Evolutionary conservation across 1,140 invertebrate species (phyloP), one percentile per base, ranked within the genome.

Genomic region (Bombus vancouverensis): DNA sequence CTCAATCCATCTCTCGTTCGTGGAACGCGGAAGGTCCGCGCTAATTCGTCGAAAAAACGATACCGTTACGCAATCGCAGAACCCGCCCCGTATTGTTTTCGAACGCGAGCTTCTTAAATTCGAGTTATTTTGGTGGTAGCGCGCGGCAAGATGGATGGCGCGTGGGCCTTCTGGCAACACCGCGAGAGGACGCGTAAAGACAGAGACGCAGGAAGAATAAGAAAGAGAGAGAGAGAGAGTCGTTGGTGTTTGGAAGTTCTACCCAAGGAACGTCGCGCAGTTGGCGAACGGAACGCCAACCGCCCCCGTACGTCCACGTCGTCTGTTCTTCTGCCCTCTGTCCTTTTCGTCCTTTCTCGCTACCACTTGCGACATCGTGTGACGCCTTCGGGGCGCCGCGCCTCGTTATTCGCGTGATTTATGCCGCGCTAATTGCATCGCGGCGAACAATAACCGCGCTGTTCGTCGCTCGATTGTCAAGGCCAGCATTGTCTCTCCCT

Each of bases 371-470:
- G 92, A 87, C 91, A 89, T 77, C 91, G 89, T 86, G 92, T 91
- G 94, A 95, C 94, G 94, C 93, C 94, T 95, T 93, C 92, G 85
- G 94, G 94, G 94, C 94, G 94, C 94, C 94, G 90, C 87, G 93
- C 94, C 95, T 95, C 93, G 95, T 95, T 95, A 95, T 94, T 91
- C 93, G 65, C 57, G 87, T 90, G 92, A 95, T 95, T 93, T 95
- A 95, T 94, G 92, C 93, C 91, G 90, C 93, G 92, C 94, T 95
- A 95, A 95, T 95, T 95, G 94, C 93, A 93, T 91, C 90, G 91
- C 91, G 90, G 86, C 83, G 87, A 94, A 94, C 93, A 94, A 94
- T 93, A 93, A 89, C 88, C 88, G 73, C 70, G 81, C 34, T 86
- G 88, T 81, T 74, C 66, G 42, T 42, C 68, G 77, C 13, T 37